Evolutionary conservation across 2,888 invertebrate species (phyloP), one percentile per base, ranked within the genome.

Genomic region (Cristatella mucedo): DNA sequence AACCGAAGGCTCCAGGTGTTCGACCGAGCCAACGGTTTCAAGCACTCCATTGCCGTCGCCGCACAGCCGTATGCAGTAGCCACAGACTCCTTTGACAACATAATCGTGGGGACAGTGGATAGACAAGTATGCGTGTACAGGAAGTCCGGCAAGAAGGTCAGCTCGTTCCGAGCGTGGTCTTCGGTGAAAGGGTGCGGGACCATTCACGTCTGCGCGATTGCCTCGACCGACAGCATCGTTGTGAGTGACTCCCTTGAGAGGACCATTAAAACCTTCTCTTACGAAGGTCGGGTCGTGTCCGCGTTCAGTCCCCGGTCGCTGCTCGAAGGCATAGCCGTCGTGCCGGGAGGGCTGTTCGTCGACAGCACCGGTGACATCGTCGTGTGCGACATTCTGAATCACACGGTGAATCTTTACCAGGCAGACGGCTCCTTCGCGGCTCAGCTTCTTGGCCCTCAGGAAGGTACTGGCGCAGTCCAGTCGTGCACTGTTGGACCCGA

Each of bases 1-100:
- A 61, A 60, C 42, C 50, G 47, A 37, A 39, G 61, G 24, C 47
- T 61, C 3, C 55, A 57, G 46, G 52, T 56, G 2, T 52, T 59
- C 36, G 42, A 47, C 4, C 43, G 44, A 16, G 44, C 49, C 2
- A 52, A 49, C 24, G 41, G 49, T 29, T 59, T 49, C 41, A 55
- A 54, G 39, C 51, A 46, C 33, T 34, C 46, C 31, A 53, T 57
- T 33, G 16, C 42, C 5, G 53, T 55, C 2, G 38, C 34, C 6
- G 40, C 50, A 13, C 49, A 49, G 29, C 61, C 61, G 11, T 55
- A 47, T 38, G 42, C 50, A 20, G 45, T 61, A 18, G 48, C 53
- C 5, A 48, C 51, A 43, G 56, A 59, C 39, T 42, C 40, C 3
- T 40, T 50, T 21, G 52, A 50, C 33, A 55, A 54, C 38, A 45